Evolutionary conservation across 1,140 invertebrate genomes (phyloP), one percentile per base, ranked within the genome.

Genomic region (Diabrotica undecimpunctata): DNA sequence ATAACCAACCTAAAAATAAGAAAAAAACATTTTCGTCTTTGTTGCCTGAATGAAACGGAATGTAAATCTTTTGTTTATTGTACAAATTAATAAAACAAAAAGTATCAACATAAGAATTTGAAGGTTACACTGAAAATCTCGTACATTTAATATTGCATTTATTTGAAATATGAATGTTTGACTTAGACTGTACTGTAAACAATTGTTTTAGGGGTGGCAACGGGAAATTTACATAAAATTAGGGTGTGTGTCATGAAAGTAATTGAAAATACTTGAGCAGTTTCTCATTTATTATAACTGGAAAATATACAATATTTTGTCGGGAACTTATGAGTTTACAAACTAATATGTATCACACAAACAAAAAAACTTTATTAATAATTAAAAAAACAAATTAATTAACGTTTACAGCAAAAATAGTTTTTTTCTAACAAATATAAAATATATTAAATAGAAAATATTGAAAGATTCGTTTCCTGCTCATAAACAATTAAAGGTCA

Each of bases 141-240:
- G 41, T 46, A n/a, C 3, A 10, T 46, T 46, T 46, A 46, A 10
- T 46, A 46, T 46, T 6, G n/a, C n/a, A 4, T 46, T 46, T 46
- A 46, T 46, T 8, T 46, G n/a, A 46, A 46, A 63, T 62, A 52
- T 38, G 41, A 54, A 39, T 25, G 25, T 67, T 67, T 59, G 62
- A n/a, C 14, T 12, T 12, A 39, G 66, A 70, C 7, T 70, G 66
- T 70, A 70, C 62, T 50, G 63, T 70, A 70, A 69, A 69, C 68
- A 70, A 70, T 62, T 65, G 66, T 51, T 58, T 37, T 54, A 62
- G 64, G 66, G 66, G 68, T 65, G 59, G 66, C 62, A 66, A 53
- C 57, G 51, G 37, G 7, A 54, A 67, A 66, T 66, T 69, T 66
- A 69, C 68, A 66, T 69, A 69, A 69, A 63, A 61, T 51, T 64